phyloP scores from a whole-genome alignment of 2,888 invertebrate genomes.

The Amiota mariae region DNA sequence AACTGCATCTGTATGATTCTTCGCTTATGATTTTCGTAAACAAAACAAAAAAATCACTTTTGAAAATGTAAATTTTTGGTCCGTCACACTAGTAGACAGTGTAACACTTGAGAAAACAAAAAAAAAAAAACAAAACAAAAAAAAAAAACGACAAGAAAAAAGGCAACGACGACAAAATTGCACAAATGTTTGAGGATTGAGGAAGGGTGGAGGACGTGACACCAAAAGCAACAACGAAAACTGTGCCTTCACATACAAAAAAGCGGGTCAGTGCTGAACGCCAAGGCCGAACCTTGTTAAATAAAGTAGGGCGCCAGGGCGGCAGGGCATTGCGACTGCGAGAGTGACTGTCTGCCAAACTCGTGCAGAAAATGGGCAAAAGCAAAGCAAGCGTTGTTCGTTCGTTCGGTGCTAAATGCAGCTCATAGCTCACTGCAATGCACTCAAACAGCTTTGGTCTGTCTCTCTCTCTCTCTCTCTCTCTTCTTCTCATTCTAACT shows the following conservation, averaged over 20 bases:
- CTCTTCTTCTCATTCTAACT: not conserved
- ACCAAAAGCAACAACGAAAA: conserved; percentile 27
- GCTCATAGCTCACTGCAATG: conserved; percentile 21
- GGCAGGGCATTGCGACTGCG: conserved; percentile 48
- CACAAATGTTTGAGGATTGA: not conserved
- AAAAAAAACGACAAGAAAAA: conserved; percentile 38
- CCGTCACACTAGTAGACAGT: conserved; percentile 45
- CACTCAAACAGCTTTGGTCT: conserved; percentile 38
- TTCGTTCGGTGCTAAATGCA: not conserved
- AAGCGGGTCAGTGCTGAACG: conserved; percentile 66
- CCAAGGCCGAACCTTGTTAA: conserved; percentile 61
- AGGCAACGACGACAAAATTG: conserved; percentile 41
- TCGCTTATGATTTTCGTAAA: too few species aligned
- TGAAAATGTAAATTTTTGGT: not conserved
- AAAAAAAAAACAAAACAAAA: conserved; percentile 9
- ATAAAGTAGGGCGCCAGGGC: conserved; percentile 47
- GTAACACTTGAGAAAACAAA: conserved; percentile 47
- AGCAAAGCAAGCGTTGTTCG: conserved; percentile 18
- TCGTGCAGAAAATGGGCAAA: conserved; percentile 8
- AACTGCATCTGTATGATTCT: not conserved
- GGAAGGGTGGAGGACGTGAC: too few species aligned
- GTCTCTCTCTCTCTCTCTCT: not conserved
- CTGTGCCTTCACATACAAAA: conserved; percentile 36
- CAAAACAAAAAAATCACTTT: too few species aligned
- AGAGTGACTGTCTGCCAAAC: conserved; percentile 6